Conservation (phyloP, 2,113 vertebrate genomes). For the Salvator merianae region DNA sequence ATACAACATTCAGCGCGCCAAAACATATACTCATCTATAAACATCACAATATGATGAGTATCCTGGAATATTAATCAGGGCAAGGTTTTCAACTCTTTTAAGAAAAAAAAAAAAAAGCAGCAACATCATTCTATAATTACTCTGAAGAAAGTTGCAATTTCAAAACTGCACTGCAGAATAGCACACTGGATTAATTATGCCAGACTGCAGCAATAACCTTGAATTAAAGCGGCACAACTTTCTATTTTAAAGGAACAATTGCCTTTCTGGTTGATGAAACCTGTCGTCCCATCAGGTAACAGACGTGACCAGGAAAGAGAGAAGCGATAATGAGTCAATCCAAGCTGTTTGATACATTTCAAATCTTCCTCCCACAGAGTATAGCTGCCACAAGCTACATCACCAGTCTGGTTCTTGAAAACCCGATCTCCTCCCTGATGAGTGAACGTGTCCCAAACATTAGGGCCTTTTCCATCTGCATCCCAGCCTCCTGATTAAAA, state of each 20-base stretch:
- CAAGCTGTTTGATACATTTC: slow-evolving; percentile 93
- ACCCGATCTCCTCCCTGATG: slow-evolving; percentile 86
- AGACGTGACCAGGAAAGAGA: slow-evolving; percentile 96
- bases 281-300: slow-evolving; percentile 91
- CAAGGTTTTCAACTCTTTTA: slow-evolving; percentile 67
- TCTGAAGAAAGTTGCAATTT: slow-evolving; percentile 74
- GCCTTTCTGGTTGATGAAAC: slow-evolving; percentile 92
- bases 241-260: slow-evolving; percentile 87
- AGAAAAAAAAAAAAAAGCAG: slow-evolving; percentile 56
- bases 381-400: slow-evolving; percentile 93
- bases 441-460: slow-evolving; percentile 93
- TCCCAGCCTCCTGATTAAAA: slow-evolving; percentile 87
- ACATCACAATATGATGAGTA: neutral
- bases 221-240: slow-evolving; percentile 84
- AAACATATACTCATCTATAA: slow-evolving; percentile 4
- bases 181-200: slow-evolving; percentile 83
- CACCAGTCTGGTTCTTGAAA: slow-evolving; percentile 88
- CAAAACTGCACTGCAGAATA: slow-evolving; percentile 73
- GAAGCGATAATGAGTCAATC: slow-evolving; percentile 93
- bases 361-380: slow-evolving; percentile 93
- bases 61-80: slow-evolving; percentile 49
- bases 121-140: slow-evolving; percentile 73
- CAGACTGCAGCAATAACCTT: slow-evolving; percentile 85
- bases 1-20: slow-evolving; percentile 41
- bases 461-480: slow-evolving; percentile 84